A percentile compares a stretch with the other conserved stretches of the same genome.
These are phyloP conservation scores for Agonopterix subpropinquella DNA, from an alignment of 2,888 invertebrate genomes.

Conservation along the genomic window DNA sequence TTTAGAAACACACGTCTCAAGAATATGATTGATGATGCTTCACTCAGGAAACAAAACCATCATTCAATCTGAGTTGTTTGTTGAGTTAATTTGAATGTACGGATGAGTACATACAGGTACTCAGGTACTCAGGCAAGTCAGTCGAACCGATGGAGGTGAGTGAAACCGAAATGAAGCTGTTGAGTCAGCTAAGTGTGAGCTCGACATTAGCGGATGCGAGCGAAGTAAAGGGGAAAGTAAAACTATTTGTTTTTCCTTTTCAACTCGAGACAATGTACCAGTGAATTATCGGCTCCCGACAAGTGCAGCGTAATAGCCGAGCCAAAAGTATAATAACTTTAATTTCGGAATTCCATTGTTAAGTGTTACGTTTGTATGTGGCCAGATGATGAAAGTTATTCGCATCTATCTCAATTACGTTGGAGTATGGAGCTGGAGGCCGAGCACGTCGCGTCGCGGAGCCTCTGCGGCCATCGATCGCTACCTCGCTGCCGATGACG, in stretches of 20 bases:
- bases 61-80: constrained; percentile 3
- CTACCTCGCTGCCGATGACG: background rate
- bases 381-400: constrained; percentile 53
- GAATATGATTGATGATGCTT: constrained; percentile 7
- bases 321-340: constrained; percentile 33
- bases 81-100: constrained; percentile 6
- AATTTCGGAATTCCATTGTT: constrained; percentile 39
- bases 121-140: constrained; percentile 39
- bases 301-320: constrained; percentile 24
- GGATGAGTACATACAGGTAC: constrained; percentile 7
- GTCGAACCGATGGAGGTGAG: constrained; percentile 46
- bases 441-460: constrained; percentile 33
- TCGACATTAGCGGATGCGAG: constrained; percentile 61
- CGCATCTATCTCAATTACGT: constrained; percentile 46
- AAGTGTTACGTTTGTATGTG: constrained; percentile 42
- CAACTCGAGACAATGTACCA: constrained; percentile 42
- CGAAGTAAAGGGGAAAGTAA: constrained; percentile 70
- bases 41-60: constrained; percentile 1
- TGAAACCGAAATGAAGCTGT: constrained; percentile 66
- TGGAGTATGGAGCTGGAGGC: constrained; percentile 25
- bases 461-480: constrained; percentile 5
- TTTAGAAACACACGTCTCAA: too few relatives aligned
- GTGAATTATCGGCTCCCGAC: constrained; percentile 28
- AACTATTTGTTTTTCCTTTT: constrained; percentile 68
- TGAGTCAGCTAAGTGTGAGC: constrained; percentile 64